Evolutionary conservation across 2,797 vertebrate species (phyloP).

Genomic region (Liasis olivaceus): DNA sequence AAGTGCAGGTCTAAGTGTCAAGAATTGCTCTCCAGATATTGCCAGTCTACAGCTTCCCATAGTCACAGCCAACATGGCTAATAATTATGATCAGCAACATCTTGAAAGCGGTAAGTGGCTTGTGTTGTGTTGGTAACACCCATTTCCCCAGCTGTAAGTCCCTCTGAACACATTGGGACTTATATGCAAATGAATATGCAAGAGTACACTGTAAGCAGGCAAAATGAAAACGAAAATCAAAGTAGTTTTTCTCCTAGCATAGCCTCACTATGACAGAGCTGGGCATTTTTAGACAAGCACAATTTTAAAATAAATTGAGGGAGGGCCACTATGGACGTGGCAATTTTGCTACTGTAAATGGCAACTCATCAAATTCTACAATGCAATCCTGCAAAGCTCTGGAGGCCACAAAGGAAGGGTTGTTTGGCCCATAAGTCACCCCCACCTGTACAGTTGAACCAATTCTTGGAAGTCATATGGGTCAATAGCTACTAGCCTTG

Average conservation of each 20-base stretch:
- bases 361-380: not conserved
- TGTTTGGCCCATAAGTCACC: not conserved
- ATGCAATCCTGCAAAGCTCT: not conserved
- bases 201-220: not conserved
- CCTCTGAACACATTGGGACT: not conserved
- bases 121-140: not conserved
- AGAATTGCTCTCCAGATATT: not conserved
- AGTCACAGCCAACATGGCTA: not conserved
- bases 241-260: not conserved
- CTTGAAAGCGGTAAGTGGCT: not conserved
- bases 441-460: not conserved
- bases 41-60: not conserved
- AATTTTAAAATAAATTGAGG: not conserved
- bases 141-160: not conserved
- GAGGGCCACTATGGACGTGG: not conserved
- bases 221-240: not conserved
- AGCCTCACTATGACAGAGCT: not conserved
- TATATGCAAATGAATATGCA: not conserved
- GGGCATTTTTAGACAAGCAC: not conserved
- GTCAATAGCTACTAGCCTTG: not conserved
- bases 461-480: not conserved
- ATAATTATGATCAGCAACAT: not conserved
- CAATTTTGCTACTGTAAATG: not conserved
- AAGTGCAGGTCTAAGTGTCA: not conserved
- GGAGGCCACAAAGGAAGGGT: not conserved